Base-by-base conservation (phyloP, 2,797 vertebrate species). In the Iguana delicatissima region DNA sequence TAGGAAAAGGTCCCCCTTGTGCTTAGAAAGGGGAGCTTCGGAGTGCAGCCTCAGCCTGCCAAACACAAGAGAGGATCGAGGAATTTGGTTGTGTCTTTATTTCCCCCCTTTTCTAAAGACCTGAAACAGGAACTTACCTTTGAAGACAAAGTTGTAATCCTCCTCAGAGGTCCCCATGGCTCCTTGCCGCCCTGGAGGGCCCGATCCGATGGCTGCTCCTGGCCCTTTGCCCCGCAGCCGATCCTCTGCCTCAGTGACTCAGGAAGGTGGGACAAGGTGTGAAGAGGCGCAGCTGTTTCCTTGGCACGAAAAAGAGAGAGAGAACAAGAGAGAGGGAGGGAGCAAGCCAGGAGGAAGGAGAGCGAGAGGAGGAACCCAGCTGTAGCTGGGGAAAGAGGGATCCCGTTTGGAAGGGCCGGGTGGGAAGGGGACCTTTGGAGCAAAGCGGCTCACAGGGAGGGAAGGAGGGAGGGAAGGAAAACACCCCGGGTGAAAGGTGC, bases 91-190 rank as follows among this genome's bases (percentile, higher is more conserved):
- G 16, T 59, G 57, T 59, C 57, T 18, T 59, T 18, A 18, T 59
- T 59, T 18, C 16, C 57, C 2, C 57, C 42, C 4, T 22, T 62
- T 22, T 62, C 20, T 20, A 62, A 62, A 62, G 59, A 62, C 18
- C 59, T 62, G 18, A 20, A 62, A 22, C 59, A 6, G 20, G 59
- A 20, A 96, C 98, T 98, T 96, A 99, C 99, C 98, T 97, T 99
- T 99, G 95, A 99, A 99, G 95, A 99, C 98, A 92, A 99, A 99
- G 97, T 99, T 99, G 95, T 99, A 99, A 90, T 98, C 97, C 32
- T 98, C 98, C 87, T 99, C 98, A 57, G 38, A 88, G 62, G 96
- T 96, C 94, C 98, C 98, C 99, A 99, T 99, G 84, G 85, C 81
- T 77, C 29, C 9, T 8, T 10, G 29, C 1, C 1, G 64, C 90